Conservation (phyloP, 2,797 vertebrate genomes). For the Tinamus major region DNA sequence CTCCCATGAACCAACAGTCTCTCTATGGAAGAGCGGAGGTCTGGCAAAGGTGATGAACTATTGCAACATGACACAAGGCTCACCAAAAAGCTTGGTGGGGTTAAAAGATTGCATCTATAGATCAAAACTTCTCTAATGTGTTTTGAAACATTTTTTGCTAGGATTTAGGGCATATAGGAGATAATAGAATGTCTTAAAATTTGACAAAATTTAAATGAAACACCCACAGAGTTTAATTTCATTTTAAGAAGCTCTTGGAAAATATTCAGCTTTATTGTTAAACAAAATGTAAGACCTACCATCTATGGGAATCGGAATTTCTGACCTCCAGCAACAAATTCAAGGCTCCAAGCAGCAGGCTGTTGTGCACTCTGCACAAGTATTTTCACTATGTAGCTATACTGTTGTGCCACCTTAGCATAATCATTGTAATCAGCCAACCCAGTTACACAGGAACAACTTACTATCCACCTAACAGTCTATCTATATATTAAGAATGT, state of each 20-base stretch:
- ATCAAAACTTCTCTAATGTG: not conserved
- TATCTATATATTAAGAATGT: constrained; percentile 28
- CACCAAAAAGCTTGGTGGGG: not conserved
- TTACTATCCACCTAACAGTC: not conserved
- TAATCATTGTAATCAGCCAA: constrained; percentile 58
- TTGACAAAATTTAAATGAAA: not conserved
- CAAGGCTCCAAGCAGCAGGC: not conserved
- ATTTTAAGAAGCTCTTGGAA: not conserved
- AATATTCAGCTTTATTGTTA: not conserved
- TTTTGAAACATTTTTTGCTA: not conserved
- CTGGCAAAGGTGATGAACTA: not conserved
- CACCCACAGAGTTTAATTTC: not conserved
- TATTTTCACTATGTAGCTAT: not conserved
- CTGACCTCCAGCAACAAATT: not conserved
- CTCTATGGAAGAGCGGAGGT: not conserved
- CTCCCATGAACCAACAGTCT: not conserved
- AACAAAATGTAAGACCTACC: not conserved
- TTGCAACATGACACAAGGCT: not conserved
- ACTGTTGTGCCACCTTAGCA: constrained; percentile 10
- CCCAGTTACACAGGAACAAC: constrained; percentile 8
- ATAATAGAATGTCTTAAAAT: not conserved
- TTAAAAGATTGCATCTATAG: fast-evolving
- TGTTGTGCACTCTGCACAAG: not conserved
- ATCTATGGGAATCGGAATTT: not conserved
- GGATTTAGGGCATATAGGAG: not conserved